A percentile compares a stretch with the other conserved stretches of the same genome.
Conservation (phyloP, 2,797 vertebrate species). For the Trachops cirrhosus region DNA sequence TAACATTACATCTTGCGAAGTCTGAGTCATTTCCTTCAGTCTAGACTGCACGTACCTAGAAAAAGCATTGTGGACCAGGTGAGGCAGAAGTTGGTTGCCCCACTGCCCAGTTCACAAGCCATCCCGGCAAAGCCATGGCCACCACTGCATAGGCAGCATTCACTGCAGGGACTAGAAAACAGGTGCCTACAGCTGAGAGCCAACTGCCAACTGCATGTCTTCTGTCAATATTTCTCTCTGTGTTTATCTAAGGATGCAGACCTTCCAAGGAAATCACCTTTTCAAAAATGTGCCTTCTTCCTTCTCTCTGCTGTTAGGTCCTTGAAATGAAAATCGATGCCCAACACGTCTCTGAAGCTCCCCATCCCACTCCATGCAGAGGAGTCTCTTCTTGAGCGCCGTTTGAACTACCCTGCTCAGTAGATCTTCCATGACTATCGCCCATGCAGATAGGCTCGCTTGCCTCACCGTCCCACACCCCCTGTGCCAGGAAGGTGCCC, state of each 20-base stretch:
- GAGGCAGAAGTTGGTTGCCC: neutral
- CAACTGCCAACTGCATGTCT: neutral
- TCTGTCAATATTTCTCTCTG: neutral
- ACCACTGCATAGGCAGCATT: rapidly evolving
- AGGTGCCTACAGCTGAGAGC: neutral
- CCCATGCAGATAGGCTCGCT: neutral
- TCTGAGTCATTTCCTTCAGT: neutral
- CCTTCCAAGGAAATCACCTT: neutral
- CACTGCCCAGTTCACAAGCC: neutral
- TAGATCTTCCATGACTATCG: neutral
- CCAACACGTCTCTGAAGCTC: neutral
- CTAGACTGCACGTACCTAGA: neutral
- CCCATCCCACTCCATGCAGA: neutral
- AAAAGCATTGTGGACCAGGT: neutral
- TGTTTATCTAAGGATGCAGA: neutral
- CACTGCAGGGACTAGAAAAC: neutral
- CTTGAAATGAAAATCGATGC: neutral
- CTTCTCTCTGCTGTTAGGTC: neutral
- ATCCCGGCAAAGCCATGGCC: neutral
- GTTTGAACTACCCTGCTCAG: neutral
- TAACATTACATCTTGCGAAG: neutral
- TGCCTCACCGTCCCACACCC: neutral
- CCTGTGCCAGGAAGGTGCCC: neutral
- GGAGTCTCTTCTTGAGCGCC: neutral
- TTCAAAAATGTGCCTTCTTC: neutral